phyloP scores from a whole-genome alignment of 2,888 invertebrate genomes.

The Drosophila birchii region DNA sequence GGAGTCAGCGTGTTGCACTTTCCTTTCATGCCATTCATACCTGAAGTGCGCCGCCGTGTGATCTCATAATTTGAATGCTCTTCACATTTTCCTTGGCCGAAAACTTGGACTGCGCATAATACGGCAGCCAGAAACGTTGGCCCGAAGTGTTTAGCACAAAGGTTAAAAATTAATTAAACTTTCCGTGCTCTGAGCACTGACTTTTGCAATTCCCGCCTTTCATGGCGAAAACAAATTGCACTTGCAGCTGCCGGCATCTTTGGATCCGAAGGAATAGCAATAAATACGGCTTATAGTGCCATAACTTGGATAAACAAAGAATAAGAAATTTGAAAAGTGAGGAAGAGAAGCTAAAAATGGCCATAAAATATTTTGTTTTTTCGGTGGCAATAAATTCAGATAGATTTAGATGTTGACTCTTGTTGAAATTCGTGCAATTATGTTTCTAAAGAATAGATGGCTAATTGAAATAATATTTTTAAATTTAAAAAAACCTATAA shows the following conservation, averaged over 20 bases:
- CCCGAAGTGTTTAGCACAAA: constrained; percentile 63
- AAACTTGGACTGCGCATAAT: constrained; percentile 35
- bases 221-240: constrained; percentile 35
- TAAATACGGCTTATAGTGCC: constrained; percentile 33
- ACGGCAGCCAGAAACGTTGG: constrained; percentile 14
- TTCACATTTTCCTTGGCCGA: constrained; percentile 27
- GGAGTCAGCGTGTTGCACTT: constrained; percentile 58
- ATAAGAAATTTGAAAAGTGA: neutral
- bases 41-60: constrained; percentile 63
- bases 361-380: neutral
- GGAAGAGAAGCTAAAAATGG: constrained; percentile 3
- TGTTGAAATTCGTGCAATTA: no score
- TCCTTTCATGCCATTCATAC: constrained; percentile 60
- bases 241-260: constrained; percentile 29
- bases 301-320: constrained; percentile 19
- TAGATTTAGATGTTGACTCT: neutral
- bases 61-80: constrained; percentile 46
- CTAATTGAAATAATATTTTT: neutral
- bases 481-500: neutral
- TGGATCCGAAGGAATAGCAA: constrained; percentile 38
- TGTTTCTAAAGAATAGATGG: neutral
- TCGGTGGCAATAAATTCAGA: neutral
- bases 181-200: constrained; percentile 31
- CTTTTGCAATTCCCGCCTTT: constrained; percentile 19
- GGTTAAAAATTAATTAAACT: constrained; percentile 76